Evolutionary conservation across 2,797 vertebrate species (phyloP).

Genomic region (Rhinatrema bivittatum): DNA sequence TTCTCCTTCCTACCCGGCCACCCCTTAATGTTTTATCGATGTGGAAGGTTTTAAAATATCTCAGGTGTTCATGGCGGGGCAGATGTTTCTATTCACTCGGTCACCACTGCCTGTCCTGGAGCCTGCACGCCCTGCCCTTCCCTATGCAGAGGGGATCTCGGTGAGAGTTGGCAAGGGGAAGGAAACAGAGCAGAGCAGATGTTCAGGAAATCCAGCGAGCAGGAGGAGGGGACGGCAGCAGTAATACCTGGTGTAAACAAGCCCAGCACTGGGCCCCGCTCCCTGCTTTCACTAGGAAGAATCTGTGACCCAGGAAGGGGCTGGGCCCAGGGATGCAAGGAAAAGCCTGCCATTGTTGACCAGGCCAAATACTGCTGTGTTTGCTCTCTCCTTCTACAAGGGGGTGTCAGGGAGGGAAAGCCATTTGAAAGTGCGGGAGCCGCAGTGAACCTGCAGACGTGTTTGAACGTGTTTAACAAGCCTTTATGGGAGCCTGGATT

Average conservation of each 20-base stretch:
- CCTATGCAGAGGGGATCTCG: too few relatives aligned
- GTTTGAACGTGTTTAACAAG: slow-evolving; percentile 61
- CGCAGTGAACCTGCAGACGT: slow-evolving; percentile 44
- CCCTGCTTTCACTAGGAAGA: accelerated
- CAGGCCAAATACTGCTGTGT: slow-evolving; percentile 45
- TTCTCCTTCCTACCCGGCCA: too few relatives aligned
- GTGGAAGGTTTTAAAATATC: too few relatives aligned
- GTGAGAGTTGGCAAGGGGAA: neutral
- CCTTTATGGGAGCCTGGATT: slow-evolving; percentile 34
- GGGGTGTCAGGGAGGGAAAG: slow-evolving; percentile 45
- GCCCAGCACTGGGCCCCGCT: neutral
- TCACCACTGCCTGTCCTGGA: too few relatives aligned
- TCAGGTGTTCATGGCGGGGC: too few relatives aligned
- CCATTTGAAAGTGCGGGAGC: slow-evolving; percentile 47
- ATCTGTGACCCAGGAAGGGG: slow-evolving; percentile 35
- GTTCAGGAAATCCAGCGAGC: too few relatives aligned
- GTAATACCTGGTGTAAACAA: neutral
- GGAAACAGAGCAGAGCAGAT: neutral
- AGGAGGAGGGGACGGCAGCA: neutral
- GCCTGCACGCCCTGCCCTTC: too few relatives aligned
- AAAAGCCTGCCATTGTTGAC: slow-evolving; percentile 39
- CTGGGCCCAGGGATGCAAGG: slow-evolving; percentile 48
- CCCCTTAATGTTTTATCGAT: too few relatives aligned
- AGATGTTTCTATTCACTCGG: too few relatives aligned
- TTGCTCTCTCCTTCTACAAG: slow-evolving; percentile 69